Conservation (phyloP, 2,113 vertebrate species). For the Python bivittatus region DNA sequence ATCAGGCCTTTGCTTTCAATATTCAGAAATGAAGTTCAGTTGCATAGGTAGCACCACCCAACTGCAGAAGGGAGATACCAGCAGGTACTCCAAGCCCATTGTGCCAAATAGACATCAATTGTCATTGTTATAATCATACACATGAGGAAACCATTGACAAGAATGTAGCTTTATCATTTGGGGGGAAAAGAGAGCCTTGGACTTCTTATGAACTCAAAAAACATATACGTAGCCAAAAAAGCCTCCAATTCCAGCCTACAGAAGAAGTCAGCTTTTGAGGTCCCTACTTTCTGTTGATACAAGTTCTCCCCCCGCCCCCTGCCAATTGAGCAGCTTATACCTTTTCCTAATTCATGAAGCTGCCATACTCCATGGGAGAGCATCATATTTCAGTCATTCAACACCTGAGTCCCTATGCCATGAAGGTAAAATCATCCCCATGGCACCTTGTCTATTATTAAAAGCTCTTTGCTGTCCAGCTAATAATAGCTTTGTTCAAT, state of each 20-base stretch:
- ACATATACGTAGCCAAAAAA: background rate
- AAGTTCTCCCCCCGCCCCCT: background rate
- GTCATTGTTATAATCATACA: background rate
- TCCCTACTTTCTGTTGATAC: background rate
- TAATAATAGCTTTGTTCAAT: background rate
- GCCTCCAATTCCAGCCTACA: background rate
- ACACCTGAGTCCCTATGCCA: background rate
- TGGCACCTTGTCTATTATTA: conserved; percentile 18
- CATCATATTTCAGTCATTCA: conserved; percentile 20
- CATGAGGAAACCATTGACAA: background rate
- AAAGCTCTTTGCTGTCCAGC: background rate
- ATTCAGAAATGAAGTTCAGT: background rate
- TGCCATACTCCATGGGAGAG: background rate
- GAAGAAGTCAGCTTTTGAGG: background rate
- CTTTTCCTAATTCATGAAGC: conserved; percentile 8
- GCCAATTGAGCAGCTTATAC: background rate
- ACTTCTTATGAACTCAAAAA: background rate
- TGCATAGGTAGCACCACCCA: background rate
- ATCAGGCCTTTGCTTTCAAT: background rate
- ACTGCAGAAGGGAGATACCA: background rate
- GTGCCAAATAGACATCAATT: background rate
- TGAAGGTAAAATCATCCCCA: conserved; percentile 12
- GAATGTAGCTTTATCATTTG: background rate
- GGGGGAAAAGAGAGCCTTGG: background rate
- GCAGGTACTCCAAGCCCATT: background rate